These are phyloP conservation scores for Caenorhabditis briggsae DNA, from an alignment of 1,140 invertebrate genomes.

Conservation along the genomic window DNA sequence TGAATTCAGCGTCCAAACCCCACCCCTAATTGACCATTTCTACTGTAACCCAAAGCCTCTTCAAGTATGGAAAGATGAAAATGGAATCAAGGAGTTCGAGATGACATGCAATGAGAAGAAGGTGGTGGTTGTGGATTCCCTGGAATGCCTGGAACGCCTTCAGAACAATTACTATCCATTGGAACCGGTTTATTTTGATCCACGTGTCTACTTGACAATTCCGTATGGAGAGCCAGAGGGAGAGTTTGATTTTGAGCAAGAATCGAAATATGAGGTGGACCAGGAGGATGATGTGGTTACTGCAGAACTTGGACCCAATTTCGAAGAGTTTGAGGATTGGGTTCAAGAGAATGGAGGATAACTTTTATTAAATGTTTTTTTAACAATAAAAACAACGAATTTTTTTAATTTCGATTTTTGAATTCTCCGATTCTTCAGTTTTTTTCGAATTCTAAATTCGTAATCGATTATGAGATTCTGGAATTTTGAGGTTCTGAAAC, in stretches of 20 bases:
- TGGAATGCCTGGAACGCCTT: background rate
- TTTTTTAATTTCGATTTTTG: background rate
- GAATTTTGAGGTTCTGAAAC: too few species aligned
- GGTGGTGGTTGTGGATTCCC: background rate
- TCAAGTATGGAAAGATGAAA: background rate
- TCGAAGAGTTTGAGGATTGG: slow-evolving; percentile 27
- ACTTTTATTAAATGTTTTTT: too few species aligned
- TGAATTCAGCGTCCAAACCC: background rate
- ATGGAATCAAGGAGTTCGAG: background rate
- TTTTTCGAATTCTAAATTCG: too few species aligned
- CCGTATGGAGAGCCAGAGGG: background rate
- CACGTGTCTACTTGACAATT: slow-evolving; percentile 13
- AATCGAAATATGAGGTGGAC: background rate
- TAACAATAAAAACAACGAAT: background rate
- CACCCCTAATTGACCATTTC: background rate
- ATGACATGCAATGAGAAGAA: slow-evolving; percentile 26
- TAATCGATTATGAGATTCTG: too few species aligned
- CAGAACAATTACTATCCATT: background rate
- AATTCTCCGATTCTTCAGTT: too few species aligned
- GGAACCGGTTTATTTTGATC: slow-evolving; percentile 14
- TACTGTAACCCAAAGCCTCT: background rate
- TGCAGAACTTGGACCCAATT: slow-evolving; percentile 6
- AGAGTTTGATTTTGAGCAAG: background rate
- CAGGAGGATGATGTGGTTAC: background rate
- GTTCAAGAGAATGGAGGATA: background rate